These are phyloP conservation scores for Coracopsis vasa DNA, from an alignment of 2,113 vertebrate genomes.

Conservation along the genomic window DNA sequence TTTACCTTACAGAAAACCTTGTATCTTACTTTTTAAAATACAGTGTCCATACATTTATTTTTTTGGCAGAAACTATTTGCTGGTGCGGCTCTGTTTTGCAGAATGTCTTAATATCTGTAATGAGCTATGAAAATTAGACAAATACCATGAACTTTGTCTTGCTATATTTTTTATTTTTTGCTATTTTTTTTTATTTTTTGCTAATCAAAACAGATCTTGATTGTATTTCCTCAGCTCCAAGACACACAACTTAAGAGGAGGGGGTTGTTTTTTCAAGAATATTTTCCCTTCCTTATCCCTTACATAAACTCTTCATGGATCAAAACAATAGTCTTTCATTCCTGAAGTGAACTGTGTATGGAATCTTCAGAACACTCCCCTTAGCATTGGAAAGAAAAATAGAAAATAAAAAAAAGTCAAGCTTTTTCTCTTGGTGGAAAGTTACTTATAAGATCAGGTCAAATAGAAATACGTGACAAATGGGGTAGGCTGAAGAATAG, in stretches of 20 bases:
- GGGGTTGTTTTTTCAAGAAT: conserved; percentile 73
- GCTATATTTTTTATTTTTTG: conserved; percentile 31
- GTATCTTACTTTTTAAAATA: conserved; percentile 47
- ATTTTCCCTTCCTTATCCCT: conserved; percentile 69
- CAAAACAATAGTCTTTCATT: conserved; percentile 70
- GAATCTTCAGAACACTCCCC: conserved; percentile 55
- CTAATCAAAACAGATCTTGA: conserved; percentile 67
- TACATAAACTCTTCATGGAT: conserved; percentile 55
- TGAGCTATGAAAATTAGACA: conserved; percentile 63
- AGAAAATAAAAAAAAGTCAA: not conserved
- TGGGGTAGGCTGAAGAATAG: not conserved
- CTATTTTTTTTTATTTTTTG: conserved; percentile 37
- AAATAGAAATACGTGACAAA: conserved; percentile 27
- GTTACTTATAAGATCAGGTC: not conserved
- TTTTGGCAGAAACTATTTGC: conserved; percentile 50
- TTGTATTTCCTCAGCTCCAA: conserved; percentile 73
- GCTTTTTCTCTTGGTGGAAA: not conserved
- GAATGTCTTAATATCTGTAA: conserved; percentile 20
- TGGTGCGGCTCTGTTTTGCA: conserved; percentile 42
- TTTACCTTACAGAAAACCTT: conserved; percentile 23
- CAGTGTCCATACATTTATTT: conserved; percentile 8
- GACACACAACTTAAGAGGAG: conserved; percentile 71
- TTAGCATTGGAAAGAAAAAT: not conserved
- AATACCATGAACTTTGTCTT: conserved; percentile 62
- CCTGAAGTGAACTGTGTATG: conserved; percentile 48